Conservation (phyloP, 2,888 invertebrate genomes). For the Mythimna lalbum region DNA sequence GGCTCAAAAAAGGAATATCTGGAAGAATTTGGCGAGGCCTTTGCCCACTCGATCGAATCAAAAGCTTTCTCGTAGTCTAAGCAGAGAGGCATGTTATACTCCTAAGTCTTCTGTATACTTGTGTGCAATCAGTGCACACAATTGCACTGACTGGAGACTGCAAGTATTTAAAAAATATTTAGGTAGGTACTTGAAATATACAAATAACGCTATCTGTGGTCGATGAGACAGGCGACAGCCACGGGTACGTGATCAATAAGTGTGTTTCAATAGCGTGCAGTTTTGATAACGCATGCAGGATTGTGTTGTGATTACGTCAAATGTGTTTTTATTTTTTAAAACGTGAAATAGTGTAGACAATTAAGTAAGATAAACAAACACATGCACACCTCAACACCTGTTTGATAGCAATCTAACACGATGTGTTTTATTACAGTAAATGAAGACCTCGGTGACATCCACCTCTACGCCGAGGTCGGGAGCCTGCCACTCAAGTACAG, state of each 20-base stretch:
- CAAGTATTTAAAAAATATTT: not conserved
- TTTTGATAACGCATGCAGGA: no score
- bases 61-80: no score
- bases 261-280: no score
- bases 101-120: no score
- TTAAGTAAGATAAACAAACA: not conserved
- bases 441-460: constrained; percentile 26
- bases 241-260: not conserved
- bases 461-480: constrained; percentile 22
- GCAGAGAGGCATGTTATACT: no score
- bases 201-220: not conserved
- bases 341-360: not conserved
- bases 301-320: no score
- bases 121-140: not conserved
- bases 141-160: not conserved
- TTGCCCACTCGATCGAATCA: no score
- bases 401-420: not conserved
- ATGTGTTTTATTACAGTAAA: constrained; percentile 29
- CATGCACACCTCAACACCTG: not conserved
- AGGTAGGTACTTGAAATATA: no score
- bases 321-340: not conserved
- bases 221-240: not conserved
- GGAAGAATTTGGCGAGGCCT: no score
- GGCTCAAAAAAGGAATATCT: no score
- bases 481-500: constrained; percentile 28